Evolutionary conservation across 2,888 invertebrate genomes (phyloP), one percentile per base, ranked within the genome.

Genomic region (Pyrocoelia pectoralis): DNA sequence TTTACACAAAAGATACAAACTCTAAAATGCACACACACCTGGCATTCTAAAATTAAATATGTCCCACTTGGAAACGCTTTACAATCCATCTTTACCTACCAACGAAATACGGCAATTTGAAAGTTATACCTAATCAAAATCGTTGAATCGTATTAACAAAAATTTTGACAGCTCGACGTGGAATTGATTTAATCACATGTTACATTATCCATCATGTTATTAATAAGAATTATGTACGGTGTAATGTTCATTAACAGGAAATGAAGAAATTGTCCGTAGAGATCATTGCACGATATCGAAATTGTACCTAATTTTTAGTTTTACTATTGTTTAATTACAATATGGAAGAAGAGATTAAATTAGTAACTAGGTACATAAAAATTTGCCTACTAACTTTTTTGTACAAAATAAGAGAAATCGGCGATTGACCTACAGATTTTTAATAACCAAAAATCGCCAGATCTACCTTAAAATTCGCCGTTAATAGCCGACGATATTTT

Each of bases 11-110:
- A 70, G 70, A 66, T 61, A 61, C 53, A 53, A 24, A 56, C 48
- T 51, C 60, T 63, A 50, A 57, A 57, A 61, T 61, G 48, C 48
- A 61, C 40, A 65, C 67, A 74, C 74, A 75, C 74, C 74, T 74
- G 74, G 75, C 71, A 72, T 70, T 74, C 74, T 72, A 76, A 76
- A 77, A 74, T 75, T 76, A 76, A 76, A 75, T 76, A 75, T 74
- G 75, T 74, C 76, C 75, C 74, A 76, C 75, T 75, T 75, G 65
- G 66, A 67, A 67, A 66, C 61, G 15, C 19, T 40, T 49, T 46
- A 19, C 55, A 33, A 33, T 5, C 24, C 24, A 24, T 24, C 24
- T 33, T n/a, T 33, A n/a, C 33, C n/a, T 33, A 24, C 24, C 8
- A 5, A 41, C 41, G 41, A 41, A 41, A 41, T 14, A 14, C 14